Base-by-base conservation (phyloP, 1,140 invertebrate species). In the Acyrthosiphon pisum region DNA sequence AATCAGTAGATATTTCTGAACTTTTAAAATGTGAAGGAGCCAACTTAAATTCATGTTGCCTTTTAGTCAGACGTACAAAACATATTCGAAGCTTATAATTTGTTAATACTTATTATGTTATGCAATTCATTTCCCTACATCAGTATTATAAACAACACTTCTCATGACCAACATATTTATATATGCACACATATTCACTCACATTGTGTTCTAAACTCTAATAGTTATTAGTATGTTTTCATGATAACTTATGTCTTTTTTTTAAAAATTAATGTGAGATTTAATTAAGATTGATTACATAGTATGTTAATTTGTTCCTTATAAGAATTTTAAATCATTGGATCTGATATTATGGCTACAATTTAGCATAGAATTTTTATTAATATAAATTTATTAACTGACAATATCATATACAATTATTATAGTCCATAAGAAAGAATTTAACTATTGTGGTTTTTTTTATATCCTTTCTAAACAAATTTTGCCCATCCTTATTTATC, bases 1-100 rank as follows among this genome's bases (percentile, higher is more conserved):
- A 97, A 94, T 96, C 97, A 6, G 95, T 98, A 60, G 96, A 96
- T 94, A 97, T 98, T 94, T 97, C 97, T 14, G 97, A 98, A 95
- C 95, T 98, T 94, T 96, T 97, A 11, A 97, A 98, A 95, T 93
- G 91, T 93, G 95, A 97, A 41, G 96, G 97, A 83, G 97, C 96
- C 91, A 97, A 97, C 93, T 95, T 98, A 81, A 97, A 97, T 76
- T 97, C 97, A 35, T 97, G 97, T 95, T 98, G 97, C 95, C 95
- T 98, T 90, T 95, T 98, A 94, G 96, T 97, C 93, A 96, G 96
- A 94, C 95, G 96, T 95, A 96, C 96, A 93, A 95, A 96, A 93
- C 96, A 96, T 88, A 96, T 96, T 94, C 95, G 96, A 94, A 96
- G 95, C 94, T 95, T 96, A 94, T 96, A 96, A 96, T 93, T 35